Conservation (phyloP, 2,888 invertebrate genomes). For the Lasioglossum calceatum region DNA sequence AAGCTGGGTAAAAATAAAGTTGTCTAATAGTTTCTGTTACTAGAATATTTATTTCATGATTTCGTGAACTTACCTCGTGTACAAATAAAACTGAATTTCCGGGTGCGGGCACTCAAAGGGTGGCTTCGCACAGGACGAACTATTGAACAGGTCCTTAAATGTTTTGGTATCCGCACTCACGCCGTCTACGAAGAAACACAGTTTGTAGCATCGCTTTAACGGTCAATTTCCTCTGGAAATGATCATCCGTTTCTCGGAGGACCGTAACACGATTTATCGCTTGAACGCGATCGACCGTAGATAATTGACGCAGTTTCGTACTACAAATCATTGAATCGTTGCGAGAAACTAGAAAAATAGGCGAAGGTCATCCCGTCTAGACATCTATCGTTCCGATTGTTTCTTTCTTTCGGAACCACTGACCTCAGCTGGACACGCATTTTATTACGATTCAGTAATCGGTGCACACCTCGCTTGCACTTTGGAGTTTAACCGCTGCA, state of each 20-base stretch:
- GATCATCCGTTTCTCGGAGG: neutral
- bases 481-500: neutral
- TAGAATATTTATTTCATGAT: neutral
- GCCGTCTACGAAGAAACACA: slow-evolving; percentile 68
- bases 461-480: neutral
- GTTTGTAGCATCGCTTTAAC: neutral
- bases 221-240: neutral
- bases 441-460: neutral
- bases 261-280: neutral
- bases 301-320: slow-evolving; percentile 18
- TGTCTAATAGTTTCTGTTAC: neutral
- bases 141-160: slow-evolving; percentile 90
- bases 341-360: slow-evolving; percentile 64
- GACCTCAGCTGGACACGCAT: neutral
- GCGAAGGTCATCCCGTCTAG: slow-evolving; percentile 72
- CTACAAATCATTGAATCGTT: slow-evolving; percentile 69
- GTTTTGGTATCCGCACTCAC: slow-evolving; percentile 84
- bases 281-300: neutral
- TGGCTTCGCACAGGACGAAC: slow-evolving; percentile 92
- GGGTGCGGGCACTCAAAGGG: slow-evolving; percentile 94
- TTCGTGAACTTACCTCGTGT: slow-evolving; percentile 88
- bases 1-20: neutral
- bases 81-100: slow-evolving; percentile 92
- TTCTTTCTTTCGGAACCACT: slow-evolving; percentile 4
- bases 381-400: neutral